Base-by-base conservation (phyloP, 2,888 invertebrate genomes). In the Euspilapteryx auroguttella region DNA sequence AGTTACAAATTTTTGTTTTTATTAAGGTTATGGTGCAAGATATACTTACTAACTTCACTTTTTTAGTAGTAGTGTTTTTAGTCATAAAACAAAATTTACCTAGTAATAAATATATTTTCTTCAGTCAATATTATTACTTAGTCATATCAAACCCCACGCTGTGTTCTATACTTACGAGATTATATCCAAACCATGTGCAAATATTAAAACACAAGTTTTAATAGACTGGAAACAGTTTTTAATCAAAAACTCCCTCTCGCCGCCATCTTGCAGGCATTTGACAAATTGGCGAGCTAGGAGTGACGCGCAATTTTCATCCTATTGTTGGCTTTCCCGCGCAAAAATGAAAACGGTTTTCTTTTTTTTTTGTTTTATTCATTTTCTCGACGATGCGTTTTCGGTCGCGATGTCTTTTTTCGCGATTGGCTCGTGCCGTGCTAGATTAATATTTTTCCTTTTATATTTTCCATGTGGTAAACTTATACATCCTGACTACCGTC, bases 241-340 rank as follows among this genome's bases (percentile, higher is more conserved):
- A n/a, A n/a, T n/a, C n/a, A n/a, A n/a, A n/a, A n/a, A n/a, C n/a
- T n/a, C n/a, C n/a, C n/a, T n/a, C n/a, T n/a, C 42, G 50, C 48
- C 59, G 69, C 71, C 75, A 71, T 73, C 69, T 71, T 68, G 65
- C 55, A 58, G 57, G 54, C 65, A 65, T 69, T 75, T 75, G 73
- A 75, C 73, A 75, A 75, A 75, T 75, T 73, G 75, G 66, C 68
- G 65, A 59, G 66, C 56, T 54, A 15, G 61, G 68, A 68, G 69
- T 75, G 75, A 75, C 75, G 73, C 71, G 73, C 71, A 73, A 73
- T 73, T 73, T 73, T 69, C 66, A 68, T 68, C 64, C 66, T 54
- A 69, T 73, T 73, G 73, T 75, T 68, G 69, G 64, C 62, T 59
- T 65, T 58, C 61, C 57, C 58, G 57, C 57, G 55, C 69, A 59